Percentiles rank a stretch among this genome's conserved stretches.
phyloP scores from a whole-genome alignment of 2,888 invertebrate genomes.

The Dryocosmus kuriphilus region DNA sequence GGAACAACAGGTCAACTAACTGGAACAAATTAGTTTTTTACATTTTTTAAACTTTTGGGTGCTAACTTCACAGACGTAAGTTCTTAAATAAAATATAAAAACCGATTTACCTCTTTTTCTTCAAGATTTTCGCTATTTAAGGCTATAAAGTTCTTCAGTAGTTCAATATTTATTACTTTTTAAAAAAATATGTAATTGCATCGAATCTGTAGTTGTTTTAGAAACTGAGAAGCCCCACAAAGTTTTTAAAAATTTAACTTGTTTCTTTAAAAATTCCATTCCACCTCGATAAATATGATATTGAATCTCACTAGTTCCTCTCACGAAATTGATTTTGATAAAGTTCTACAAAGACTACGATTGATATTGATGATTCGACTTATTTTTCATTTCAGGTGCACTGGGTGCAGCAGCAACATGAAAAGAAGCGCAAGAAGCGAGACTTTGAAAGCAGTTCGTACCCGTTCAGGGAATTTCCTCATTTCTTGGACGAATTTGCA shows the following conservation, averaged over 20 bases:
- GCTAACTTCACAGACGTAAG: no score
- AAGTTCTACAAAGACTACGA: neutral
- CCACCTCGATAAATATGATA: neutral
- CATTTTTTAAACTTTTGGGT: no score
- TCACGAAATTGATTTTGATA: neutral
- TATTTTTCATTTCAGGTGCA: slow-evolving; percentile 82
- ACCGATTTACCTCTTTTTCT: no score
- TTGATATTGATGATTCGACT: slow-evolving; percentile 28
- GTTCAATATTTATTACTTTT: no score
- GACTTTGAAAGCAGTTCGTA: slow-evolving; percentile 84
- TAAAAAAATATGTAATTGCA: no score
- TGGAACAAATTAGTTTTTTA: no score
- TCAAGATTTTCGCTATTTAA: no score
- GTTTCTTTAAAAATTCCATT: neutral
- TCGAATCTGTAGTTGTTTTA: neutral
- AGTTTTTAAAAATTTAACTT: neutral
- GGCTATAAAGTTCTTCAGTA: no score
- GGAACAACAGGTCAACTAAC: no score
- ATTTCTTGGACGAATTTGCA: slow-evolving; percentile 71
- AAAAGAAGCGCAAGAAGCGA: slow-evolving; percentile 91
- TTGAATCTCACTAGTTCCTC: neutral
- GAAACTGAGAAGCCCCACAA: neutral
- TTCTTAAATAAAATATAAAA: no score
- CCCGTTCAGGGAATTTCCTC: slow-evolving; percentile 72
- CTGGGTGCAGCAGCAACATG: slow-evolving; percentile 98